Conservation (phyloP, 2,797 vertebrate genomes). For the Ctenochaetus hawaiiensis region DNA sequence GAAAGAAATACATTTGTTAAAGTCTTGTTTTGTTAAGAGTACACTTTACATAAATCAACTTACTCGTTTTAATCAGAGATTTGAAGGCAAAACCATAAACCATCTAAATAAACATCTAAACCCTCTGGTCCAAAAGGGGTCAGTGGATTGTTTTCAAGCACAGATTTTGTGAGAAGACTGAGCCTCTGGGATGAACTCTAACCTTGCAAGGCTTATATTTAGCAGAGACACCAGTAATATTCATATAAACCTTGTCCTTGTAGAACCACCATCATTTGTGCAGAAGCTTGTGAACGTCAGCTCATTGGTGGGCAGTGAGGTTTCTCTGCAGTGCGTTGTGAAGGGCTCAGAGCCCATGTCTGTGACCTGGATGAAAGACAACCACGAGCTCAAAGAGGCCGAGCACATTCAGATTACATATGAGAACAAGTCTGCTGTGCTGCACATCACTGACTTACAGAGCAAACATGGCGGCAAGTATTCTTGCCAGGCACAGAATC, state of each 20-base stretch:
- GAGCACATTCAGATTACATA: conserved; percentile 91
- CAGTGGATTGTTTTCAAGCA: not conserved
- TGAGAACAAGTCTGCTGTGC: conserved; percentile 89
- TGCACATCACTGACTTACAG: conserved; percentile 90
- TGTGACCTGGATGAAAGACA: conserved; percentile 95
- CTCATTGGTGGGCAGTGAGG: conserved; percentile 88
- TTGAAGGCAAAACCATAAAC: not conserved
- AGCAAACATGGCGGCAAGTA: conserved; percentile 94
- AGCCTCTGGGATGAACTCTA: not conserved
- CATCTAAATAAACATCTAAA: not conserved
- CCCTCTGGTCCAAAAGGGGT: not conserved
- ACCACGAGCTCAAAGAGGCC: conserved; percentile 93
- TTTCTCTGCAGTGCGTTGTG: conserved; percentile 91
- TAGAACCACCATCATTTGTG: conserved; percentile 95
- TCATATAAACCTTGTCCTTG: conserved; percentile 33
- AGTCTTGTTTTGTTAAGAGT: not conserved
- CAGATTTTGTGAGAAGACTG: not conserved
- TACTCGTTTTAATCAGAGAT: not conserved
- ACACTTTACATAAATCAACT: not conserved
- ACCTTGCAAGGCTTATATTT: conserved; percentile 6
- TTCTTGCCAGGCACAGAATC: conserved; percentile 96
- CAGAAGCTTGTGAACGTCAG: conserved; percentile 93
- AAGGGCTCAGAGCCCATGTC: conserved; percentile 94
- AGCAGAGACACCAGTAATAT: conserved; percentile 11
- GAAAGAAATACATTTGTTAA: too few relatives aligned